phyloP scores from a whole-genome alignment of 2,888 invertebrate genomes.

The Empis stercorea region DNA sequence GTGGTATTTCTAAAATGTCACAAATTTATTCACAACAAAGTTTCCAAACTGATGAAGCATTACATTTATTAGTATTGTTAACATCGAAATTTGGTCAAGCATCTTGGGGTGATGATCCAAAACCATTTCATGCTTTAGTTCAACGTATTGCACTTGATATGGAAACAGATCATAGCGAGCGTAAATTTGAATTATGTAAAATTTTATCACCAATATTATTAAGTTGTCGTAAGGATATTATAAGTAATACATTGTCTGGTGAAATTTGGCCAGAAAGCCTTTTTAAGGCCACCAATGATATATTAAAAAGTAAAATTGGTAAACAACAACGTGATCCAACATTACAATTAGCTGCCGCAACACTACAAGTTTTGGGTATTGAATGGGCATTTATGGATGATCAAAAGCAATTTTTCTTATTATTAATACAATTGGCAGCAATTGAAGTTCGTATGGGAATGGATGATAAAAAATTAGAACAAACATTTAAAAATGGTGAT shows the following conservation, averaged over 20 bases:
- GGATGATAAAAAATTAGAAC: slow-evolving; percentile 72
- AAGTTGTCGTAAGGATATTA: slow-evolving; percentile 55
- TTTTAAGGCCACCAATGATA: slow-evolving; percentile 69
- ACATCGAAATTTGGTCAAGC: slow-evolving; percentile 56
- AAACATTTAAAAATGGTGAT: slow-evolving; percentile 62
- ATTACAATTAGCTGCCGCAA: slow-evolving; percentile 65
- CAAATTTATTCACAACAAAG: slow-evolving; percentile 79
- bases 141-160: slow-evolving; percentile 77
- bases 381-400: slow-evolving; percentile 75
- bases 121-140: slow-evolving; percentile 67
- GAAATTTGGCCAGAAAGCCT: slow-evolving; percentile 74
- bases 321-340: slow-evolving; percentile 83
- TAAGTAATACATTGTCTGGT: slow-evolving; percentile 48
- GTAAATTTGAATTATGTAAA: slow-evolving; percentile 80
- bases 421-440: slow-evolving; percentile 74
- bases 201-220: slow-evolving; percentile 60
- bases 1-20: slow-evolving; percentile 68
- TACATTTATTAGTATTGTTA: slow-evolving; percentile 64
- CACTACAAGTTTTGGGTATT: slow-evolving; percentile 68
- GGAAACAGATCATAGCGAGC: slow-evolving; percentile 75
- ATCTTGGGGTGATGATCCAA: slow-evolving; percentile 67
- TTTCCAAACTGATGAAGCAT: slow-evolving; percentile 79
- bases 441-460: slow-evolving; percentile 91
- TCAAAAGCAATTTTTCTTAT: slow-evolving; percentile 67
- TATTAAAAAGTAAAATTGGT: slow-evolving; percentile 73